Evolutionary conservation across 2,888 invertebrate species (phyloP), one percentile per base, ranked within the genome.

Genomic region (Synanthedon vespiformis): DNA sequence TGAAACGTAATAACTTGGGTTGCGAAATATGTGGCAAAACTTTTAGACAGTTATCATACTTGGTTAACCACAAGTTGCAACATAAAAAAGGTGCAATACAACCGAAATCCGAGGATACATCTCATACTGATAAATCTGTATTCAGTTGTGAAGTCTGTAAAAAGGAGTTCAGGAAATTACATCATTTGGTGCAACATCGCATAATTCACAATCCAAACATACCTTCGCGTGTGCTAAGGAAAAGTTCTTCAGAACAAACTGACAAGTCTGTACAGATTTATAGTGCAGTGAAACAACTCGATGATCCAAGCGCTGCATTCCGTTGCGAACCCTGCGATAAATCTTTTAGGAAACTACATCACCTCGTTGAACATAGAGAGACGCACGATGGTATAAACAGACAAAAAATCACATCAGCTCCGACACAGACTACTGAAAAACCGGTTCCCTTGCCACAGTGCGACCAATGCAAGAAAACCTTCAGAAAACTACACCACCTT

Each of bases 281-380:
- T 2, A 57, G 55, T 49, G 54, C 55, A 49, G 50, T 62, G 8
- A 81, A 77, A 58, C 66, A 65, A 55, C 64, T 52, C n/a, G 81
- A 82, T 16, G 85, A 86, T 53, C 64, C 70, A 6, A 80, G 77
- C 54, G 79, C 85, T 8, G 88, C 80, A 3, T 88, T 88, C 60
- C 77, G 88, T 5, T 88, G 88, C 53, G 88, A 88, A 56, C 84
- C 83, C 10, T 88, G 88, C 50, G 88, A 88, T 53, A 88, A 88
- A 58, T 88, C 88, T 0, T 88, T 88, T 55, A 75, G 88, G 55
- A 88, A 88, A 59, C 61, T 88, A 6, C 88, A 88, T 57, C 88
- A 88, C 62, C 69, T 88, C 14, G 88, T 88, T 6, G 88, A 88
- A 58, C 88, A 88, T 40, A 72, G 88, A 57, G 88, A 88, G 61